Evolutionary conservation across 2,888 invertebrate species (phyloP).

Genomic region (Zaprionus bogoriensis): DNA sequence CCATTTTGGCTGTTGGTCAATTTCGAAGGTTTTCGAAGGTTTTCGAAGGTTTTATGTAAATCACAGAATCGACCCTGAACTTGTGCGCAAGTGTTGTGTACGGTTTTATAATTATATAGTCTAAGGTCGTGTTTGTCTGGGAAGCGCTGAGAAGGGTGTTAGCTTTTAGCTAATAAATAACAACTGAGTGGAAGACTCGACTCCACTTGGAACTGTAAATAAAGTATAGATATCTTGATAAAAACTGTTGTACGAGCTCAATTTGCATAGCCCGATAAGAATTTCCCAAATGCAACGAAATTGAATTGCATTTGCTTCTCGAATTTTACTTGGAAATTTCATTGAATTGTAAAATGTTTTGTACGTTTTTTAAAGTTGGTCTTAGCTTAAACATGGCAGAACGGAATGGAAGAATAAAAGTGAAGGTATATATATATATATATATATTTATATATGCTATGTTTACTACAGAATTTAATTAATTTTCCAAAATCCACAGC

Average conservation of each 20-base stretch:
- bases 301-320: background rate
- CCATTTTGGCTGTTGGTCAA: slow-evolving; percentile 17
- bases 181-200: background rate
- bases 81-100: slow-evolving; percentile 8
- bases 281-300: background rate
- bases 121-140: slow-evolving; percentile 22
- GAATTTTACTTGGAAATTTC: background rate
- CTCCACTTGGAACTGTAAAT: background rate
- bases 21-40: too few species aligned
- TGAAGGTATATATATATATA: too few species aligned
- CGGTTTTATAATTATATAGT: background rate
- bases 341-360: background rate
- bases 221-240: too few species aligned
- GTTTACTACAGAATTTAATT: too few species aligned
- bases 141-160: slow-evolving; percentile 21
- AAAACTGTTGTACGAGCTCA: too few species aligned
- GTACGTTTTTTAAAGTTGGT: background rate
- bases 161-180: background rate
- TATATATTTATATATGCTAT: too few species aligned
- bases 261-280: background rate
- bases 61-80: slow-evolving; percentile 46
- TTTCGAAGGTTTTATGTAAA: slow-evolving; percentile 53
- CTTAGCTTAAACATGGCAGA: too few species aligned
- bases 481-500: slow-evolving; percentile 6
- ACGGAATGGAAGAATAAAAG: too few species aligned